Conservation (phyloP, 2,113 vertebrate species). For the Erinaceus europaeus region DNA sequence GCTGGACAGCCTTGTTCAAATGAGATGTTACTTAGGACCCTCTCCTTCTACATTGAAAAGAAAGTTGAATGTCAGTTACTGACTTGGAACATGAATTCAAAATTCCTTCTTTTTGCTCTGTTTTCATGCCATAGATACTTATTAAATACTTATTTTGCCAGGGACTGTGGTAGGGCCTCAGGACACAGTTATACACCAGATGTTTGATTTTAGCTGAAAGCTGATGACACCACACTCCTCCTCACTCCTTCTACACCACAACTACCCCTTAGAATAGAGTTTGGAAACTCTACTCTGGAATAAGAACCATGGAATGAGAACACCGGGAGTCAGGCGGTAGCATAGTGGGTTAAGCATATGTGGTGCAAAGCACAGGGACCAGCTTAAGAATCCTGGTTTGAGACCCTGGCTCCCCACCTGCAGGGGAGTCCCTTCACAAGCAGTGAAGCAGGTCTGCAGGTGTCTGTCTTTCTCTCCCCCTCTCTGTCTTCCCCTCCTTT, state of each 20-base stretch:
- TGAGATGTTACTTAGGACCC: neutral
- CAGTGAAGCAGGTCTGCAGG: too few relatives aligned
- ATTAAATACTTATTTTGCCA: conserved; percentile 48
- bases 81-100: conserved; percentile 23
- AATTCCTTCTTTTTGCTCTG: conserved; percentile 4
- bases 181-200: neutral
- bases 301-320: neutral
- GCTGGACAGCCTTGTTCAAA: conserved; percentile 27
- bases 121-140: conserved; percentile 45
- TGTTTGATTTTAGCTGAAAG: neutral
- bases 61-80: neutral
- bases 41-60: neutral
- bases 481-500: too few relatives aligned
- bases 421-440: neutral
- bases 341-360: too few relatives aligned
- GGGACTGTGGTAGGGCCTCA: neutral
- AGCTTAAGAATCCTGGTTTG: too few relatives aligned
- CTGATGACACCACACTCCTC: neutral
- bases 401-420: too few relatives aligned
- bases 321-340: too few relatives aligned
- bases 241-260: neutral
- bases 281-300: neutral
- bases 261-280: neutral
- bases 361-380: too few relatives aligned
- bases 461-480: too few relatives aligned